phyloP scores from a whole-genome alignment of 2,888 invertebrate species.

The Graphium colonna region DNA sequence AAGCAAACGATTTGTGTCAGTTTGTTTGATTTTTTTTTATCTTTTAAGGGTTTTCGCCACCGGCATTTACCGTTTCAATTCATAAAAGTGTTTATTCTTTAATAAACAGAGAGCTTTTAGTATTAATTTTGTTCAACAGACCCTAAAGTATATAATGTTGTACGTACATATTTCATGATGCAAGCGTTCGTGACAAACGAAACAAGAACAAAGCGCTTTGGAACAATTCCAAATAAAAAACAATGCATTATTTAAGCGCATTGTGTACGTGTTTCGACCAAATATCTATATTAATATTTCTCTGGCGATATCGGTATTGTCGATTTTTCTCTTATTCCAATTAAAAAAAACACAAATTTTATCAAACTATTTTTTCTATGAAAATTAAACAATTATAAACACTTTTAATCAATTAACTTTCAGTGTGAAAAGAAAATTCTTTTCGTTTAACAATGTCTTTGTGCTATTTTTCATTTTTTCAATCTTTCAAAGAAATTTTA shows the following conservation, averaged over 20 bases:
- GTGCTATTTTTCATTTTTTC: too few species aligned
- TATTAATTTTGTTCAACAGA: slow-evolving; percentile 9
- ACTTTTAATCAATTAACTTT: too few species aligned
- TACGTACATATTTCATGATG: slow-evolving; percentile 20
- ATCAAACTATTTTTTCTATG: background rate
- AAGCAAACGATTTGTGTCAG: background rate
- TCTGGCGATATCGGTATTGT: background rate
- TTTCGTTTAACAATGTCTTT: background rate
- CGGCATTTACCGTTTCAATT: slow-evolving; percentile 23
- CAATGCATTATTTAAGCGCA: slow-evolving; percentile 23
- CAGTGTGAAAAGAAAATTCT: background rate
- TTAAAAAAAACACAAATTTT: background rate
- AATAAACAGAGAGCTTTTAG: too few species aligned
- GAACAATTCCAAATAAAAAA: slow-evolving; percentile 24
- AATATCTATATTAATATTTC: slow-evolving; percentile 16
- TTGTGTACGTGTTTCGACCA: slow-evolving; percentile 15
- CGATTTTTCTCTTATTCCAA: background rate
- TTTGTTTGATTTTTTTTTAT: too few species aligned
- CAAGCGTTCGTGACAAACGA: slow-evolving; percentile 24
- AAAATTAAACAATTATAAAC: too few species aligned
- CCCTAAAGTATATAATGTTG: slow-evolving; percentile 4
- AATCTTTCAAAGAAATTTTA: too few species aligned
- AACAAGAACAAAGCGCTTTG: slow-evolving; percentile 25
- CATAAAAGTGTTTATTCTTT: slow-evolving; percentile 31
- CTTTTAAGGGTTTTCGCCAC: background rate